Conservation (phyloP, 2,113 vertebrate genomes). For the Cettia cetti region DNA sequence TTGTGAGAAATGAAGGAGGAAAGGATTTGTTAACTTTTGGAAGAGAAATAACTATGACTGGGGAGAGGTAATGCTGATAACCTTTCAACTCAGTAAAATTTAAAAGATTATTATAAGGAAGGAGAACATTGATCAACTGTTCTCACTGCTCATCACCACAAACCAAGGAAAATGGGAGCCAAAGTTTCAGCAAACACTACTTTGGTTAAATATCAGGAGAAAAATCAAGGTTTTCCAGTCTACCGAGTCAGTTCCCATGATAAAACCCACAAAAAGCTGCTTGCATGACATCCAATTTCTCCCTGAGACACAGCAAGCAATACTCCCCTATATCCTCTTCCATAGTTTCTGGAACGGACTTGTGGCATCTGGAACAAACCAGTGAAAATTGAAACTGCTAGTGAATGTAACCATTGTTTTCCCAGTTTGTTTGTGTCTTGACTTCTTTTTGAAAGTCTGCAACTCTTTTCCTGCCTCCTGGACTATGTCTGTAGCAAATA, state of each 20-base stretch:
- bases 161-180: not conserved
- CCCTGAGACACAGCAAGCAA: not conserved
- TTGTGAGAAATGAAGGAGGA: not conserved
- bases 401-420: not conserved
- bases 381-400: not conserved
- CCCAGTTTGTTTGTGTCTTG: not conserved
- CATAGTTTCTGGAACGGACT: not conserved
- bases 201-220: not conserved
- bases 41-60: not conserved
- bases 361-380: not conserved
- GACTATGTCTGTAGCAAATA: conserved; percentile 1
- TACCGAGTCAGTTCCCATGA: not conserved
- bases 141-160: not conserved
- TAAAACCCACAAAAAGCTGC: not conserved
- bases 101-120: not conserved
- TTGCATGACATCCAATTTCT: not conserved
- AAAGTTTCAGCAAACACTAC: not conserved
- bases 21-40: not conserved
- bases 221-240: not conserved
- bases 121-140: not conserved
- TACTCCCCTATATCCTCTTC: not conserved
- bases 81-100: not conserved
- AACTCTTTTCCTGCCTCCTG: not conserved
- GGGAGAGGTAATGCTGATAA: not conserved
- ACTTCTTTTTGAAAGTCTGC: not conserved